Base-by-base conservation (phyloP, 2,888 invertebrate genomes). In the Chymomyza caudatula region DNA sequence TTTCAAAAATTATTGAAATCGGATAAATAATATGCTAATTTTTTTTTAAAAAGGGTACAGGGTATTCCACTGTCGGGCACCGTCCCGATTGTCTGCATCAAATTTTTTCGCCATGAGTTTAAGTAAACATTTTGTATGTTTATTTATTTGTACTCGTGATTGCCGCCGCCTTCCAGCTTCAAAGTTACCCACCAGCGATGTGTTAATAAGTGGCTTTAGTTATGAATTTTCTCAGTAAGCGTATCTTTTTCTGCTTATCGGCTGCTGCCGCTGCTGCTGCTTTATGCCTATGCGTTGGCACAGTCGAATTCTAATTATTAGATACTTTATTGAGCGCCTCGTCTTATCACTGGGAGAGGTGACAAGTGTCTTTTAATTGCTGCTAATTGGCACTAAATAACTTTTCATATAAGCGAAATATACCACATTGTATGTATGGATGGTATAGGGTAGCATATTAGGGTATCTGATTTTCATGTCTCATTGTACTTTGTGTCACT, bases 341-440 rank as follows among this genome's bases (percentile, higher is more conserved):
- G 47, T 65, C 37, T 69, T 69, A 69, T 69, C 69, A 42, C 60
- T 15, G 42, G 15, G 20, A 22, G 20, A 15, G 53, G 6, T 22
- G 19, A 23, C 29, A 17, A n/a, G 43, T 44, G 17, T 44, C 29
- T 53, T 54, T 25, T 59, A 67, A 60, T 67, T 67, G 60, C 58
- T 60, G 60, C 71, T 69, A 69, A 71, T 69, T 65, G 57, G 17
- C 42, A 43, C 19, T 54, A 44, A 60, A 60, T 60, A 17, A 44
- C 6, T 60, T 60, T n/a, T 23, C 20, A 11, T 58, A 49, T 58
- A 37, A 44, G 29, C 49, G 5, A 47, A 56, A 22, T 22, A 20
- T 19, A 13, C 29, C 11, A 11, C 11, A 37, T 37, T 37, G 11
- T 37, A 11, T 37, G 11, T 37, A 11, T n/a, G n/a, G n/a, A n/a